These are phyloP conservation scores for Phaethornis superciliosus DNA, from an alignment of 2,113 vertebrate species.

Conservation along the genomic window DNA sequence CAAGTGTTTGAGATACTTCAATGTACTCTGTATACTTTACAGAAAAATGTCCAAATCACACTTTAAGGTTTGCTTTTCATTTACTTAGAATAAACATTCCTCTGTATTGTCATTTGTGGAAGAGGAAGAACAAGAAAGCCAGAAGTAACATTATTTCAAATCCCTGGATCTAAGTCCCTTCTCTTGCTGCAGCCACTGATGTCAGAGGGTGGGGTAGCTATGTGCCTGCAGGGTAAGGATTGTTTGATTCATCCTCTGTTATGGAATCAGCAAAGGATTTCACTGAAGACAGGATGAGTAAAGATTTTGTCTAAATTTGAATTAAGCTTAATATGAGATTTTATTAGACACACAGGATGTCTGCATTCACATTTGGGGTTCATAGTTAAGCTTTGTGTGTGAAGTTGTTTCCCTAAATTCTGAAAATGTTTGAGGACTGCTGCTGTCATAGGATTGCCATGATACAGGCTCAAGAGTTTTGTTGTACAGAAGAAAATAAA, in stretches of 20 bases:
- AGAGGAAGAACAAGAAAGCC: not conserved
- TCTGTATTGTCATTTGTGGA: not conserved
- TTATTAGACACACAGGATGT: not conserved
- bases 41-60: not conserved
- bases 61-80: not conserved
- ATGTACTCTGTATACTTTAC: not conserved
- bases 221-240: not conserved
- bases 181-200: not conserved
- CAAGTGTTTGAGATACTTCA: not conserved
- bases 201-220: not conserved
- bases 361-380: not conserved
- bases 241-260: not conserved
- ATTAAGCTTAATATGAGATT: not conserved
- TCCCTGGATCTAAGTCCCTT: not conserved
- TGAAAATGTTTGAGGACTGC: not conserved
- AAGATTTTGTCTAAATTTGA: slow-evolving; percentile 3
- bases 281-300: not conserved
- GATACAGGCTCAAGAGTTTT: not conserved
- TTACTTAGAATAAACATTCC: not conserved
- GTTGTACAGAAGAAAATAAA: not conserved
- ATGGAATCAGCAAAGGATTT: not conserved
- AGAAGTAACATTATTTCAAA: not conserved
- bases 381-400: not conserved
- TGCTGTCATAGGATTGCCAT: not conserved
- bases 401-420: not conserved